Conservation (phyloP, 2,888 invertebrate species). For the Phaedon cochleariae region DNA sequence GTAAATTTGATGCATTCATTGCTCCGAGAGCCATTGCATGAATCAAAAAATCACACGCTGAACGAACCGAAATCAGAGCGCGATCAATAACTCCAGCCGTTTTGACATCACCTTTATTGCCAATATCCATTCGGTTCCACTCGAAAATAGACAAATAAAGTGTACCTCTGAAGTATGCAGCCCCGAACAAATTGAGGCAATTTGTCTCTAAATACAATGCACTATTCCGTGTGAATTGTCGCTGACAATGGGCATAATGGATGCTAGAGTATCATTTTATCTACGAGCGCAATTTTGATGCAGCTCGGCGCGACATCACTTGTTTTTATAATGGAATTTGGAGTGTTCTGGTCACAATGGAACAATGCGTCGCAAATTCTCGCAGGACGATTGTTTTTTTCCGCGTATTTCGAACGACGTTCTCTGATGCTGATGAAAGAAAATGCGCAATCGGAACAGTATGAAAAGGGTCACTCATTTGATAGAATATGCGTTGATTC, state of each 20-base stretch:
- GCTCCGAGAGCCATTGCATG: neutral
- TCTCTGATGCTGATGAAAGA: too few species aligned
- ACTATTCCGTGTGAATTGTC: constrained; percentile 22
- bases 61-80: neutral
- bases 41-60: neutral
- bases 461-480: too few species aligned
- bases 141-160: neutral
- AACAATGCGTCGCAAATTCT: constrained; percentile 9
- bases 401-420: too few species aligned
- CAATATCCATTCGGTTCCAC: neutral
- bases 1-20: neutral
- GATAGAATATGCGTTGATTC: too few species aligned
- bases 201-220: constrained; percentile 22
- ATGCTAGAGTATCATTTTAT: constrained; percentile 24
- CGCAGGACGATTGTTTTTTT: neutral
- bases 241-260: constrained; percentile 31
- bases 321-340: neutral
- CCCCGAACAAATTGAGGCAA: constrained; percentile 14
- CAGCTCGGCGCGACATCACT: constrained; percentile 4
- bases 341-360: constrained; percentile 3
- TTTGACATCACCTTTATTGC: neutral
- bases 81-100: neutral
- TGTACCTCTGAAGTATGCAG: neutral
- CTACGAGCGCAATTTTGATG: neutral
- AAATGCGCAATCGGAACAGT: too few species aligned